Evolutionary conservation across 1,140 invertebrate species (phyloP), one percentile per base, ranked within the genome.

Genomic region (Leucophenga varia): DNA sequence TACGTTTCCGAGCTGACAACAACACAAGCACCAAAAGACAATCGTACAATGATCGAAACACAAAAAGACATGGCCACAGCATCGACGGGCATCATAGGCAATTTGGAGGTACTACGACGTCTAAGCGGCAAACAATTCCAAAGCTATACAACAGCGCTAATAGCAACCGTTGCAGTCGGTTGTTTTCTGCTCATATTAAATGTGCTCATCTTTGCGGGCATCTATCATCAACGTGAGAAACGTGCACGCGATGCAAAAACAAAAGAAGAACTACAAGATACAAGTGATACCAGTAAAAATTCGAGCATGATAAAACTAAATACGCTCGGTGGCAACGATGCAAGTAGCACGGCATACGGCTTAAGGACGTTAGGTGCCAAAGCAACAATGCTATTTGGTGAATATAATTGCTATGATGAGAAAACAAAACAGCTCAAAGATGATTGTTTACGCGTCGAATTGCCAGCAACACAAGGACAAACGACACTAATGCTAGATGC

Each of bases 151-250:
- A 93, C 91, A 0, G 91, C 91, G 0, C 77, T 96, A 1, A 90
- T 89, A n/a, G 87, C 96, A 3, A 96, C 93, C 0, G 91, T 97
- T 43, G 91, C 91, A 0, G 89, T 97, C 2, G 95, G 95, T 0
- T 93, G 88, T 49, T 90, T 90, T 47, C 78, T 91, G 6, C 79
- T 98, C 3, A 81, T 97, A 7, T 80, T 97, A 2, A 97, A 98
- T 73, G 85, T 96, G 6, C 80, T 97, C 1, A 94, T 97, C 40
- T 96, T 97, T 64, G 92, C 91, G 25, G 93, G 91, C 21, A 93
- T 97, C 31, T 96, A 95, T 68, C 92, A 95, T 64, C 91, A 95
- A 70, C 82, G 91, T 7, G 88, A 91, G 57, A 81, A 87, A 59
- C 75, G 81, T 41, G 74, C 79, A 37, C 77, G 77, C 20, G 78